Percentiles rank a stretch among this genome's conserved stretches.
Evolutionary conservation across 2,797 vertebrate genomes (phyloP).

Genomic region (Moxostoma hubbsi): DNA sequence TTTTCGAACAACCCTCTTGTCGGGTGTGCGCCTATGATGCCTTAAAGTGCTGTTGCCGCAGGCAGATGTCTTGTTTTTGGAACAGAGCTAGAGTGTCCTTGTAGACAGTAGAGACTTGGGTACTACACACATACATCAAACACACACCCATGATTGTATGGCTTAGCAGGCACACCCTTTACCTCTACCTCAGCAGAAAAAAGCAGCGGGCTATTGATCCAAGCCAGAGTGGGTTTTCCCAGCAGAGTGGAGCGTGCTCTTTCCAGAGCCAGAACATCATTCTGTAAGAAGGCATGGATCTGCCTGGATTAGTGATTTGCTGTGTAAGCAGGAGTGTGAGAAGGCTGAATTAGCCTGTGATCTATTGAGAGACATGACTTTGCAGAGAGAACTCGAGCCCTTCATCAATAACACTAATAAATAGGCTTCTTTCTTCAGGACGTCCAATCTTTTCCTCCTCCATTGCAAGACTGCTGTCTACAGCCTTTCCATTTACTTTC

Average conservation of each 20-base stretch:
- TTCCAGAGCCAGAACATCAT: constrained; percentile 28
- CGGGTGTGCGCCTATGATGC: too few species aligned
- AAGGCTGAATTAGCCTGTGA: constrained; percentile 38
- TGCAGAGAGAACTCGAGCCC: constrained; percentile 7
- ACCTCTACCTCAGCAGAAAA: constrained; percentile 74
- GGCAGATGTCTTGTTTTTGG: too few species aligned
- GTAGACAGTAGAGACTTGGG: constrained; percentile 19
- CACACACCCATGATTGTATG: constrained; percentile 47
- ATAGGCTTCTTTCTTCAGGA: background rate
- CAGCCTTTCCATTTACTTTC: constrained; percentile 2
- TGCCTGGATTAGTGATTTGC: constrained; percentile 40
- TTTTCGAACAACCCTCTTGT: too few species aligned
- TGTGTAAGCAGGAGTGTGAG: constrained; percentile 5
- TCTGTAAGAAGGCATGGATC: background rate
- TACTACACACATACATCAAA: constrained; percentile 4
- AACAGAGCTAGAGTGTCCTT: background rate
- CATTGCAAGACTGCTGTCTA: background rate
- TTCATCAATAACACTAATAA: constrained; percentile 24
- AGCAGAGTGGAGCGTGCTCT: constrained; percentile 56
- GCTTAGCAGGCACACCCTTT: constrained; percentile 56
- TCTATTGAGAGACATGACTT: constrained; percentile 19
- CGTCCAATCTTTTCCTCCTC: background rate
- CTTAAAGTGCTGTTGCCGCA: too few species aligned
- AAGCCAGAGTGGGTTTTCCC: constrained; percentile 59
- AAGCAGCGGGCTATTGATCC: constrained; percentile 75